phyloP scores from a whole-genome alignment of 2,888 invertebrate genomes.

The Prenolepis imparis region DNA sequence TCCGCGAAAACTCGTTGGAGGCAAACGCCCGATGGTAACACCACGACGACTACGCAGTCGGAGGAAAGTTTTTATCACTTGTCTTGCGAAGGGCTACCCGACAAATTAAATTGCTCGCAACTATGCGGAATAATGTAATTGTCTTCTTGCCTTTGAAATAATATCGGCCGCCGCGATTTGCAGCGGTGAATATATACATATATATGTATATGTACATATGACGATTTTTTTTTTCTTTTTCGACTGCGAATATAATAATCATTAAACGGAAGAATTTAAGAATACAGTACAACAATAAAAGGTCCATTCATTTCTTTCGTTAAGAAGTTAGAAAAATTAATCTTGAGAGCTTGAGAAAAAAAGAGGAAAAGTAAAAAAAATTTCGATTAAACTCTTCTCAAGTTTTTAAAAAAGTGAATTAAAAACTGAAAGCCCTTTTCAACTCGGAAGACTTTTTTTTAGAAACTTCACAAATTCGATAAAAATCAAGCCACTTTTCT shows the following conservation, averaged over 20 bases:
- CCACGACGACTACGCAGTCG: neutral
- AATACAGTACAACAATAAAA: neutral
- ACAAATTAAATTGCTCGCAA: conserved; percentile 60
- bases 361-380: neutral
- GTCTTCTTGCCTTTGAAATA: conserved; percentile 33
- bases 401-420: neutral
- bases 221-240: neutral
- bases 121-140: conserved; percentile 61
- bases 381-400: neutral
- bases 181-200: neutral
- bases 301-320: neutral
- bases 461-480: neutral
- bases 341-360: neutral
- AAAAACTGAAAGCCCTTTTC: neutral
- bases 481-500: neutral
- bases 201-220: neutral
- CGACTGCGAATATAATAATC: neutral
- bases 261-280: neutral
- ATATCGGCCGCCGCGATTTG: neutral
- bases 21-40: conserved; percentile 1
- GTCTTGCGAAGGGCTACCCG: conserved; percentile 37
- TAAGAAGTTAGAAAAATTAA: neutral
- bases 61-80: conserved; percentile 61
- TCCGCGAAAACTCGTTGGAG: conserved; percentile 26
- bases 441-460: neutral